Percentiles rank a stretch among this genome's conserved stretches.
These are phyloP conservation scores for Vulpes lagopus DNA, from an alignment of 2,113 vertebrate genomes.

Conservation along the genomic window DNA sequence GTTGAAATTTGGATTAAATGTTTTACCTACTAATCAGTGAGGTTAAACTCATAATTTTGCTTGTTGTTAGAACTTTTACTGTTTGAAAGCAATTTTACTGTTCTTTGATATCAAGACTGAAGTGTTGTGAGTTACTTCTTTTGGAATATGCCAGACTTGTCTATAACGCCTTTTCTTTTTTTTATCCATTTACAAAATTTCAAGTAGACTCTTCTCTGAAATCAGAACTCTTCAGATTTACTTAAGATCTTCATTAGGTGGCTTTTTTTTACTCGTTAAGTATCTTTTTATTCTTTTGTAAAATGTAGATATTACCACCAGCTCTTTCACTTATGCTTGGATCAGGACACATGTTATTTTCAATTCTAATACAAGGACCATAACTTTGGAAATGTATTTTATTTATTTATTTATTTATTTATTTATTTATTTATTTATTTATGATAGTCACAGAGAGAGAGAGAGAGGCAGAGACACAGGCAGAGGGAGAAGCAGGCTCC, in stretches of 20 bases:
- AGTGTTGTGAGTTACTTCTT: constrained; percentile 39
- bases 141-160: neutral
- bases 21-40: neutral
- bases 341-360: neutral
- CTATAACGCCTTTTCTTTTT: neutral
- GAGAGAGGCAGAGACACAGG: too few relatives aligned
- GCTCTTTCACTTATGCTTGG: neutral
- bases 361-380: neutral
- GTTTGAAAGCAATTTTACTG: neutral
- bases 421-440: too few relatives aligned
- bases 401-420: neutral
- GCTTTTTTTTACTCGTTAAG: neutral
- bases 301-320: neutral
- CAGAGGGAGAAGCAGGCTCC: too few relatives aligned
- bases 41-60: constrained; percentile 29
- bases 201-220: neutral
- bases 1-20: constrained; percentile 12
- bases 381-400: neutral
- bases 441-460: too few relatives aligned
- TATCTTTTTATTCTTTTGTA: neutral
- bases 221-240: neutral
- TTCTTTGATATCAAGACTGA: constrained; percentile 38
- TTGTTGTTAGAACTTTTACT: neutral
- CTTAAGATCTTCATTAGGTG: neutral
- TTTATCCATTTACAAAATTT: neutral